These are phyloP conservation scores for Neosilurus mollespiculum DNA, from an alignment of 2,797 vertebrate genomes.

Conservation along the genomic window DNA sequence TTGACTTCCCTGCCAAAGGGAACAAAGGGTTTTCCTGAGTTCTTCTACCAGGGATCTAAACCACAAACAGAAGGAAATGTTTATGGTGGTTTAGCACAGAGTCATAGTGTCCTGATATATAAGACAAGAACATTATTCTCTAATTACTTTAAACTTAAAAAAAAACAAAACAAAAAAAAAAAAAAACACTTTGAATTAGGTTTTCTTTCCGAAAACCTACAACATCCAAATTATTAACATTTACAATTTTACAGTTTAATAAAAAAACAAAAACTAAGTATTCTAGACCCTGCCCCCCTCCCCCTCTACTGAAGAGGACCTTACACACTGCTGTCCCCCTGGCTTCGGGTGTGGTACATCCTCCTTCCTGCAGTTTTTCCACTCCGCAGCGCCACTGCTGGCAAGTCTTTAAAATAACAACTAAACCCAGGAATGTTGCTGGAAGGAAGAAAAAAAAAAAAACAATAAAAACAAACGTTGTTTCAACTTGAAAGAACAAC, in stretches of 20 bases:
- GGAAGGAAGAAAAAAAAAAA: slow-evolving; percentile 32
- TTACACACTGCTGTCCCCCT: slow-evolving; percentile 97
- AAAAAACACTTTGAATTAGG: background rate
- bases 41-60: slow-evolving; percentile 94
- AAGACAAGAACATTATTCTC: background rate
- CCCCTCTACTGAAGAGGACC: slow-evolving; percentile 67
- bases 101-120: background rate
- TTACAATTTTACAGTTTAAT: background rate
- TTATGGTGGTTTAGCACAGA: background rate
- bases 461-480: background rate
- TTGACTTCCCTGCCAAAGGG: slow-evolving; percentile 96
- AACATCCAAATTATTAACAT: background rate
- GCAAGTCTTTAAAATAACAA: slow-evolving; percentile 97
- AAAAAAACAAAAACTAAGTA: background rate
- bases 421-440: slow-evolving; percentile 98
- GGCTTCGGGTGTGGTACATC: slow-evolving; percentile 97
- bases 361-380: slow-evolving; percentile 94
- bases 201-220: background rate
- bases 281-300: background rate
- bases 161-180: background rate
- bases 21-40: slow-evolving; percentile 97
- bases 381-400: slow-evolving; percentile 92
- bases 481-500: background rate
- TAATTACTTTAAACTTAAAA: background rate
- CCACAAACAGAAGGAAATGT: background rate